These are phyloP conservation scores for Erebia aethiops DNA, from an alignment of 2,888 invertebrate species.

Conservation along the genomic window DNA sequence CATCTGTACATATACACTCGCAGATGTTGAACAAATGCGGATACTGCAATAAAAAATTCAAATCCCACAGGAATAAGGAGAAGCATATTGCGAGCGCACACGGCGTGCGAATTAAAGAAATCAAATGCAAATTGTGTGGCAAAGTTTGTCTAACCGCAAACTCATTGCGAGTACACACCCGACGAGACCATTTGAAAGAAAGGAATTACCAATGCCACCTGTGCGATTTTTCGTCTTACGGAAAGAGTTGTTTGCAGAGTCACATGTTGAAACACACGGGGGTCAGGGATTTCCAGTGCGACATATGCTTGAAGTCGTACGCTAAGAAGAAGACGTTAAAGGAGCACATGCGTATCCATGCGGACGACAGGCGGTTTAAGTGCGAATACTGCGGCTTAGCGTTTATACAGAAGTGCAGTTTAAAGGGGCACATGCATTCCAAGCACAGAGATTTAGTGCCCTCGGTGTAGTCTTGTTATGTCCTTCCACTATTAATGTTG, in stretches of 20 bases:
- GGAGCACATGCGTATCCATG: slow-evolving; percentile 46
- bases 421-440: slow-evolving; percentile 43
- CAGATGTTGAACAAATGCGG: slow-evolving; percentile 50
- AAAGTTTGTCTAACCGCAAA: slow-evolving; percentile 58
- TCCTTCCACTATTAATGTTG: background rate
- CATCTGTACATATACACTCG: slow-evolving; percentile 33
- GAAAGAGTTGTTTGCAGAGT: slow-evolving; percentile 53
- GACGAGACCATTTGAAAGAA: slow-evolving; percentile 42
- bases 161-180: slow-evolving; percentile 46
- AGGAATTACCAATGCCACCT: slow-evolving; percentile 45
- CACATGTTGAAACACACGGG: slow-evolving; percentile 62
- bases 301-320: slow-evolving; percentile 54
- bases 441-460: slow-evolving; percentile 37
- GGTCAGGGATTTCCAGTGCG: slow-evolving; percentile 50
- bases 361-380: slow-evolving; percentile 43
- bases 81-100: slow-evolving; percentile 48
- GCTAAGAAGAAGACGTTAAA: slow-evolving; percentile 44
- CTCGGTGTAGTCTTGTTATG: background rate
- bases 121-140: slow-evolving; percentile 49
- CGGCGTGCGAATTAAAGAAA: slow-evolving; percentile 39
- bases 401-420: slow-evolving; percentile 47
- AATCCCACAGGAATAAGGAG: slow-evolving; percentile 35
- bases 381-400: slow-evolving; percentile 44
- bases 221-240: slow-evolving; percentile 48
- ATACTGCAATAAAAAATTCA: slow-evolving; percentile 43